Evolutionary conservation across 2,888 invertebrate species (phyloP).

Genomic region (Ischnura elegans): DNA sequence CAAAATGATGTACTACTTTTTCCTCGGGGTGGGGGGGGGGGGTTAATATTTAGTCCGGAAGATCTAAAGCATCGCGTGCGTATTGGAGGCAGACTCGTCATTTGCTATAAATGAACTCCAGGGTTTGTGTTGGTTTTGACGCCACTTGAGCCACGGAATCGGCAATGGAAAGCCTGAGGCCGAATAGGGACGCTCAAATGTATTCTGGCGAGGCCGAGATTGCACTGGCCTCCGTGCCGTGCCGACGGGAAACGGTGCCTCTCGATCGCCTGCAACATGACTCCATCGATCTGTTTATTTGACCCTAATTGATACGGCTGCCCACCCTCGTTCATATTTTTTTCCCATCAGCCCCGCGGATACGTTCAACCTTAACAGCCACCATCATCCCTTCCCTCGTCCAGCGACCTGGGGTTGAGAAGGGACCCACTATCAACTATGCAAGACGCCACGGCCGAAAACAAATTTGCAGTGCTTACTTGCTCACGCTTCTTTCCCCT

Average conservation of each 20-base stretch:
- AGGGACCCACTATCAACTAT: not conserved
- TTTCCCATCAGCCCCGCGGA: not conserved
- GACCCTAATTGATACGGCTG: constrained; percentile 36
- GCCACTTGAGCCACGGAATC: not conserved
- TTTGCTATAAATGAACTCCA: not conserved
- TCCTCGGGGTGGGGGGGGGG: too few species aligned
- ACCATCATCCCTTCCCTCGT: not conserved
- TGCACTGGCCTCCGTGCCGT: not conserved
- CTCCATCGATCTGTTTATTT: constrained; percentile 53
- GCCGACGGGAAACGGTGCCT: not conserved
- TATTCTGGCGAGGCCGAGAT: not conserved
- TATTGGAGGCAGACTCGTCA: too few species aligned
- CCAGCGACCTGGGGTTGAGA: not conserved
- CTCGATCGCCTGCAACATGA: not conserved
- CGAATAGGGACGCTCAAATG: not conserved
- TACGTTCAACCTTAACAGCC: not conserved
- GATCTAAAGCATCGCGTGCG: too few species aligned
- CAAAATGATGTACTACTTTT: too few species aligned
- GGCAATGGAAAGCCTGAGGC: not conserved
- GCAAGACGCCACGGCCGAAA: not conserved
- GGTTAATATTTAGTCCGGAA: too few species aligned
- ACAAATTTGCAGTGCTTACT: not conserved
- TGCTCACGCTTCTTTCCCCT: not conserved
- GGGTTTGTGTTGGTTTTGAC: not conserved
- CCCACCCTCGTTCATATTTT: not conserved